Evolutionary conservation across 23 tunicate species (phyloP).

Genomic region (Diplosoma virens): DNA sequence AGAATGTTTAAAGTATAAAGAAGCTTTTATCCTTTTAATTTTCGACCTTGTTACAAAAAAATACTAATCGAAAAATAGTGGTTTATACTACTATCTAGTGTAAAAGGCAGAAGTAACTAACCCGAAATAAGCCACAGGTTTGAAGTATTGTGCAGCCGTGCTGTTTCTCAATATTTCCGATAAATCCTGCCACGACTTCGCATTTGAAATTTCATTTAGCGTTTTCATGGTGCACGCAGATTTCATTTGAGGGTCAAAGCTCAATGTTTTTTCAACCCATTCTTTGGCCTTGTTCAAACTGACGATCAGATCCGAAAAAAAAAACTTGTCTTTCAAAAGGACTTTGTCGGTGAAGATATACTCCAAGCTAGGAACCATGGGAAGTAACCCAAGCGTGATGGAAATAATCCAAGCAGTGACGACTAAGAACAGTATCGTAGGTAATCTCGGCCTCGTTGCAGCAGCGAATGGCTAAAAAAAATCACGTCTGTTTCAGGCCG

Average conservation of each 20-base stretch:
- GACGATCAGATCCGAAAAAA: conserved; percentile 8
- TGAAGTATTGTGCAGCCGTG: background rate
- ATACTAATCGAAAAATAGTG: no score
- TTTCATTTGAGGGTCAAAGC: background rate
- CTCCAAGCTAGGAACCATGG: conserved; percentile 11
- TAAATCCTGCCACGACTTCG: conserved; percentile 4
- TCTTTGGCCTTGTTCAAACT: background rate
- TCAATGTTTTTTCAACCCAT: background rate
- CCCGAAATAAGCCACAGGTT: background rate
- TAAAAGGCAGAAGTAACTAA: background rate
- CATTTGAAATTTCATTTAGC: background rate
- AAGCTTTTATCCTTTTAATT: no score
- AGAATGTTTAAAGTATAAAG: no score
- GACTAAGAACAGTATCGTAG: background rate
- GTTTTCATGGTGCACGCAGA: background rate
- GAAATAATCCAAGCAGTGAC: conserved; percentile 31
- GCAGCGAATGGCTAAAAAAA: conserved; percentile 44
- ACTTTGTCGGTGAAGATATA: conserved; percentile 14
- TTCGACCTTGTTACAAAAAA: no score
- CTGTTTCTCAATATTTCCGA: background rate
- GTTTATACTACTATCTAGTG: no score
- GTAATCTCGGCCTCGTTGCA: conserved; percentile 3
- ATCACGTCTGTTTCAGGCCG: no score
- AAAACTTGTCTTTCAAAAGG: conserved; percentile 7
- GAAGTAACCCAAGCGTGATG: conserved; percentile 15